These are phyloP conservation scores for Drosophila neotestacea DNA, from an alignment of 2,888 invertebrate species.

Conservation along the genomic window DNA sequence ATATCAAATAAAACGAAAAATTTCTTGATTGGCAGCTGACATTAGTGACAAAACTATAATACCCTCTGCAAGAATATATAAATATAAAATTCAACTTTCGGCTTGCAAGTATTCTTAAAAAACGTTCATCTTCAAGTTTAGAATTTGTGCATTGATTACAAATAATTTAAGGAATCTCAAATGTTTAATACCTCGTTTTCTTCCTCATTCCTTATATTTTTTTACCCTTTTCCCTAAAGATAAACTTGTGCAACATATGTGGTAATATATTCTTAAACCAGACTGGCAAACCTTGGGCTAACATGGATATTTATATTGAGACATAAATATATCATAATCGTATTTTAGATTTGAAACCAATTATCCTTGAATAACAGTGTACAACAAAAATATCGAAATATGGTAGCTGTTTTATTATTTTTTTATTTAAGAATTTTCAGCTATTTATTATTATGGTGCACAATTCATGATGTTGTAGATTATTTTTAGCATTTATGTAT, in stretches of 20 bases:
- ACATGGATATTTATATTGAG: not conserved
- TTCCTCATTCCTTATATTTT: too few relatives aligned
- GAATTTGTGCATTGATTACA: too few relatives aligned
- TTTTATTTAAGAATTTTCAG: not conserved
- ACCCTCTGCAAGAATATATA: too few relatives aligned
- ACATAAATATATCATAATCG: not conserved
- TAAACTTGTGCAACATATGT: too few relatives aligned
- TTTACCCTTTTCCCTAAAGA: too few relatives aligned
- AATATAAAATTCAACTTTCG: too few relatives aligned
- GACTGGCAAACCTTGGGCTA: not conserved
- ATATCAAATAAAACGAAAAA: not conserved
- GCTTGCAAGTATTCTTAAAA: too few relatives aligned
- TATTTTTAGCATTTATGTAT: conserved; percentile 21
- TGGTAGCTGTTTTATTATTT: not conserved
- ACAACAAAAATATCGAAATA: conserved; percentile 1
- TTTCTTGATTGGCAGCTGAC: too few relatives aligned
- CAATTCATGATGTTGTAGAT: conserved; percentile 4
- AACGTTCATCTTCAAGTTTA: too few relatives aligned
- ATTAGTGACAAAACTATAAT: too few relatives aligned
- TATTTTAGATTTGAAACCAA: not conserved
- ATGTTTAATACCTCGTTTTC: too few relatives aligned
- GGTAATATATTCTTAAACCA: not conserved
- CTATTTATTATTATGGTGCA: conserved; percentile 9
- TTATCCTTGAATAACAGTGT: conserved; percentile 10
- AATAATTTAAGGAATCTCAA: too few relatives aligned